Conservation (phyloP, 2,888 invertebrate species). For the Macrosiphum euphorbiae region DNA sequence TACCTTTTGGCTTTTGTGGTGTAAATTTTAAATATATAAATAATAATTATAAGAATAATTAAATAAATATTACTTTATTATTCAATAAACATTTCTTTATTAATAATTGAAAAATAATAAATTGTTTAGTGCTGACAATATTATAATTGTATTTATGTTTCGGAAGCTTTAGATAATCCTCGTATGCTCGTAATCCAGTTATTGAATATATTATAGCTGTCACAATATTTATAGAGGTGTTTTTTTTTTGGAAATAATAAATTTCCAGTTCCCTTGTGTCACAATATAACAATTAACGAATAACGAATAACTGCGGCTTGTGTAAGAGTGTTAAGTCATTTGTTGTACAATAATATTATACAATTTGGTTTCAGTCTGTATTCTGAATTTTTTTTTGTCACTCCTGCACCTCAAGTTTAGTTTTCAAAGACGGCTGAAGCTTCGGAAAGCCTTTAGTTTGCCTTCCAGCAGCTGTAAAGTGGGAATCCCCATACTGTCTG, state of each 20-base stretch:
- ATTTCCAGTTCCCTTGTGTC: neutral
- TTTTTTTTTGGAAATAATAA: neutral
- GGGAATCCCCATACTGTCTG: too few relatives aligned
- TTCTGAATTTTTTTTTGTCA: neutral
- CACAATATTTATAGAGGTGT: neutral
- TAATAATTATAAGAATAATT: too few relatives aligned
- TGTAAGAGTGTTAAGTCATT: neutral
- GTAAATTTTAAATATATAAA: too few relatives aligned
- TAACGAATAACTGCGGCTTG: neutral
- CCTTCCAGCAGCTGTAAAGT: too few relatives aligned
- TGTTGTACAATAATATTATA: neutral
- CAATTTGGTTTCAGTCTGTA: neutral
- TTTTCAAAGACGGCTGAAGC: too few relatives aligned
- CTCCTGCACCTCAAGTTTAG: too few relatives aligned
- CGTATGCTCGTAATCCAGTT: neutral
- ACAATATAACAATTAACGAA: neutral
- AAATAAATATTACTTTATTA: neutral
- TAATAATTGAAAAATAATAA: neutral
- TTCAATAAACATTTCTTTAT: neutral
- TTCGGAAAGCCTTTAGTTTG: too few relatives aligned
- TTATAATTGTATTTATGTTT: neutral
- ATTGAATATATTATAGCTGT: neutral
- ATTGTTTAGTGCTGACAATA: neutral
- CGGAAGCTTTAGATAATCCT: neutral
- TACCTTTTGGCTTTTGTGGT: too few relatives aligned